These are phyloP conservation scores for Zoanthus solanderi DNA, from an alignment of 92 coral and sea anemone genomes.

Conservation along the genomic window DNA sequence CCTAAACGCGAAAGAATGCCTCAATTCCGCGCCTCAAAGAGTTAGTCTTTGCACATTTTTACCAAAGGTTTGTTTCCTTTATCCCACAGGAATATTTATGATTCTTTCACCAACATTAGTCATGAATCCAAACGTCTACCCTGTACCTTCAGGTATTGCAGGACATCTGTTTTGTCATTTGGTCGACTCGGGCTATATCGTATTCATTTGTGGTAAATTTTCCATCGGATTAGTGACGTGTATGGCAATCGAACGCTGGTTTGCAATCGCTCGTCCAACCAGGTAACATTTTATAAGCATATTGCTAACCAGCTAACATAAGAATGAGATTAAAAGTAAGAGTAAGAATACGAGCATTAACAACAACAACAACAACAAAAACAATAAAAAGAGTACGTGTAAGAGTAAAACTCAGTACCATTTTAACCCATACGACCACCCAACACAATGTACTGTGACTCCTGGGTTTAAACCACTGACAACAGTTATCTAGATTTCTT, in stretches of 20 bases:
- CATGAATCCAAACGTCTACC: not conserved
- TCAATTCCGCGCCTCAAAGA: no score
- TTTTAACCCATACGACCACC: no score
- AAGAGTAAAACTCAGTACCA: no score
- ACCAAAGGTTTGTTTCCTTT: no score
- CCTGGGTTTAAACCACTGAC: no score
- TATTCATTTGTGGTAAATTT: slow-evolving; percentile 40
- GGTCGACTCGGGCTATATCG: slow-evolving; percentile 9
- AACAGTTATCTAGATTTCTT: no score
- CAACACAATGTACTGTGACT: no score
- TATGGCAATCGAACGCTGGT: slow-evolving; percentile 45
- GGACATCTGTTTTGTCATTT: slow-evolving; percentile 43
- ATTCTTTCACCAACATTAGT: not conserved
- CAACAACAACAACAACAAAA: no score
- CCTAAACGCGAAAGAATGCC: no score
- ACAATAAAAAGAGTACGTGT: no score
- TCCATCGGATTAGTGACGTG: slow-evolving; percentile 44
- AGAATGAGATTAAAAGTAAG: not conserved
- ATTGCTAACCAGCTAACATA: not conserved
- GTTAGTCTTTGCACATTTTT: no score
- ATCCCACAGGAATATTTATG: slow-evolving; percentile 3
- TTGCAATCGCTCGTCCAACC: slow-evolving; percentile 39
- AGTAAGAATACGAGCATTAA: not conserved
- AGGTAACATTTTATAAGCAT: slow-evolving; percentile 16
- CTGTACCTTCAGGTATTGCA: slow-evolving; percentile 34